phyloP scores from a whole-genome alignment of 2,113 vertebrate species.

The Argyrosomus japonicus region DNA sequence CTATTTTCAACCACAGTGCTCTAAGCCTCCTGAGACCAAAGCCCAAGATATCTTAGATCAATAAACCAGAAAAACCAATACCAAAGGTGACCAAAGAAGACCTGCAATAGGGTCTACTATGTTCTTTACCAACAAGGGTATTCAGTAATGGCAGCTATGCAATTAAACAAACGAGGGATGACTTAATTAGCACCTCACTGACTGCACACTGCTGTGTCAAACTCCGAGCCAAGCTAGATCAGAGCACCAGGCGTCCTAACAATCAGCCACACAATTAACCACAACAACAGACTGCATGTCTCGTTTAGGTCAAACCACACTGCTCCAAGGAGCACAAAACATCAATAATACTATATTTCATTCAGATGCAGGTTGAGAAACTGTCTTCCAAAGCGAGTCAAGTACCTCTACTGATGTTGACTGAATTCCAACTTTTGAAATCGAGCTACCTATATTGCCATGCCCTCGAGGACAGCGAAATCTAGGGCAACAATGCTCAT shows the following conservation, averaged over 20 bases:
- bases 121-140: not conserved
- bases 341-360: constrained; percentile 50
- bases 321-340: constrained; percentile 23
- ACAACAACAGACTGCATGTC: constrained; percentile 32
- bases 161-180: constrained; percentile 52
- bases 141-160: constrained; percentile 24
- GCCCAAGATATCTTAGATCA: constrained; percentile 35
- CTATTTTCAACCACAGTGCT: constrained; percentile 44
- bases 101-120: not conserved
- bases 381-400: constrained; percentile 24
- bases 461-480: constrained; percentile 58
- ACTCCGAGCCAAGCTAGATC: constrained; percentile 20
- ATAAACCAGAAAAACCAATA: constrained; percentile 54
- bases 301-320: constrained; percentile 52
- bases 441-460: constrained; percentile 26
- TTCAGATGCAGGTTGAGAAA: constrained; percentile 23
- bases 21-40: constrained; percentile 27
- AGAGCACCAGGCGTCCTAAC: not conserved
- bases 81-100: constrained; percentile 26
- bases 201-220: constrained; percentile 19
- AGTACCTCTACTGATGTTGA: constrained; percentile 36
- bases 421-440: constrained; percentile 52
- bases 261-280: constrained; percentile 45
- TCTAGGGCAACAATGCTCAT: constrained; percentile 48
- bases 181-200: constrained; percentile 48